Conservation (phyloP, 2,797 vertebrate genomes). For the Microhierax caerulescens region DNA sequence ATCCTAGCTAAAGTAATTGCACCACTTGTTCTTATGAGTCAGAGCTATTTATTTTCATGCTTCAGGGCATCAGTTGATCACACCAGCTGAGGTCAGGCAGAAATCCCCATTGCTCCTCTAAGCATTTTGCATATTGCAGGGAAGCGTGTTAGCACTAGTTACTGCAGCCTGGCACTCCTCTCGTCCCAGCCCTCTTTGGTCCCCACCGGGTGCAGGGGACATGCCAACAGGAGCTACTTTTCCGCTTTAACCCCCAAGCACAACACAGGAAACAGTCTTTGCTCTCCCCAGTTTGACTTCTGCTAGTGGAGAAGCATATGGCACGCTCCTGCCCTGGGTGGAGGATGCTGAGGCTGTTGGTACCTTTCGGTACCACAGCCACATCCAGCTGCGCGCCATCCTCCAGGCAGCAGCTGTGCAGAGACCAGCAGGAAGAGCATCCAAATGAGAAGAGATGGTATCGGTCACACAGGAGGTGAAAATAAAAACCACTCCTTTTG, state of each 20-base stretch:
- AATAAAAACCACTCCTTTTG: neutral
- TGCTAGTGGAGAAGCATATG: neutral
- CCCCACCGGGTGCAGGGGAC: neutral
- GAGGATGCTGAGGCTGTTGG: neutral
- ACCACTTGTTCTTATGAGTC: slow-evolving; percentile 70
- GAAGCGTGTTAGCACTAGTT: neutral
- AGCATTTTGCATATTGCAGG: slow-evolving; percentile 46
- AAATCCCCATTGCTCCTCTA: slow-evolving; percentile 61
- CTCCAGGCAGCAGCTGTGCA: neutral
- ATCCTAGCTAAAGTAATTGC: slow-evolving; percentile 69
- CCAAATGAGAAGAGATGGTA: neutral
- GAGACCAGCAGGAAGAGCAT: neutral
- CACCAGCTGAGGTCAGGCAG: slow-evolving; percentile 67
- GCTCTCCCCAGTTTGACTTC: neutral
- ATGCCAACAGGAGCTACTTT: neutral
- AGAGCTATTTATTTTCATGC: slow-evolving; percentile 72
- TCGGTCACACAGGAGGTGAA: neutral
- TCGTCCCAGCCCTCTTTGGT: neutral
- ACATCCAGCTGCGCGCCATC: neutral
- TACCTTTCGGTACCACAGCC: no score
- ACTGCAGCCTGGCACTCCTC: neutral
- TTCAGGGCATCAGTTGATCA: slow-evolving; percentile 69
- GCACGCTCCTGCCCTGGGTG: neutral
- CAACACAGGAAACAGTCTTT: neutral
- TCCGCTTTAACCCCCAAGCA: neutral